Base-by-base conservation (phyloP, 2,113 vertebrate species). In the Petrocephalus microphthalmus region DNA sequence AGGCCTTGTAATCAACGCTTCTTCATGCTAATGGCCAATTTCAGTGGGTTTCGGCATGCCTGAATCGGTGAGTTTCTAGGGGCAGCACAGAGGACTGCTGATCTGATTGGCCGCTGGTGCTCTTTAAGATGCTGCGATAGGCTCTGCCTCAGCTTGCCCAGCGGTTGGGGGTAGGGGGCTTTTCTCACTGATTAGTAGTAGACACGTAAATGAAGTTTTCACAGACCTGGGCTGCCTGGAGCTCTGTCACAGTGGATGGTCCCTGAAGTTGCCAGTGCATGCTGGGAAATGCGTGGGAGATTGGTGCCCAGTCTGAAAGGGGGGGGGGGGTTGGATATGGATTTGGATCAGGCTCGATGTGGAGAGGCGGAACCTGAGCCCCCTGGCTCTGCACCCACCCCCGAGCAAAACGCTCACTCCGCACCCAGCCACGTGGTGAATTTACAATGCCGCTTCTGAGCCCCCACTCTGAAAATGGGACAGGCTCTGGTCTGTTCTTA, bases 401-500 rank as follows among this genome's bases (percentile, higher is more conserved):
- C 81, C 51, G 25, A 42, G 84, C 25, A 2, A 56, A 37, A 56
- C 4, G 53, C 85, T 49, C 42, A 37, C 22, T n/a, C 74, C 49
- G 47, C 33, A 29, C 17, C 4, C 33, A 87, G 47, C 78, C 78
- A 29, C 15, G 29, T 10, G 81, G 47, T 84, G 86, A 87, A 84
- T 54, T 53, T 25, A 78, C 88, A 56, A 74, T 86, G 42, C 81
- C 4, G 47, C 81, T 51, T 85, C 51, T 25, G 71, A 71, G 45
- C 67, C 51, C 19, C 19, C 56, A 51, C 53, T 83, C 86, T 67
- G 78, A 47, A 84, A 89, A 87, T 84, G 37, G 45, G 87, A 89
- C 89, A 89, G 53, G 81, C 86, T 53, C 54, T 67, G 54, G 78
- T 89, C 74, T 89, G 89, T 89, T 89, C 86, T 25, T 87, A 84